phyloP scores from a whole-genome alignment of 2,113 vertebrate species.

The Stigmatopora argus region DNA sequence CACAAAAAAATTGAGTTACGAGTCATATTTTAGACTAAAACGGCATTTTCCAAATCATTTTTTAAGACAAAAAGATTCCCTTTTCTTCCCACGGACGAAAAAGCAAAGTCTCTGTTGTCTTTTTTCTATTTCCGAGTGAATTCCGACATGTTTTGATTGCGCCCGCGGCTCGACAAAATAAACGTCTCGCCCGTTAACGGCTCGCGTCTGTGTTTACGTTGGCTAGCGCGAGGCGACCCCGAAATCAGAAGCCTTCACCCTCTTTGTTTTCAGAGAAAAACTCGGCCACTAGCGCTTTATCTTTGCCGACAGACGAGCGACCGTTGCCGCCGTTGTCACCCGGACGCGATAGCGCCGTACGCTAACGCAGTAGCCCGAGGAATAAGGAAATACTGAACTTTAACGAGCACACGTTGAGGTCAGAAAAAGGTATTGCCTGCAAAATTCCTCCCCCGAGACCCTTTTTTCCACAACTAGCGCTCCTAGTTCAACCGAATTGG shows the following conservation, averaged over 20 bases:
- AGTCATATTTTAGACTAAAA: too few species aligned
- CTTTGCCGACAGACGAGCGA: constrained; percentile 35
- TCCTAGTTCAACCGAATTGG: too few species aligned
- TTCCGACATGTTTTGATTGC: neutral
- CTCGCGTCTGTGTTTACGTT: constrained; percentile 16
- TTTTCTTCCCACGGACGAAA: too few species aligned
- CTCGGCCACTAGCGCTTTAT: constrained; percentile 14
- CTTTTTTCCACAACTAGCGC: neutral
- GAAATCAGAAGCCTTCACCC: constrained; percentile 37
- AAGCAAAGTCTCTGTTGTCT: neutral
- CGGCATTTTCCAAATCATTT: too few species aligned
- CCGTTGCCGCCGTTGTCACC: constrained; percentile 21
- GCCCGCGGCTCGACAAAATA: neutral
- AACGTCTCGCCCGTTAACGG: neutral
- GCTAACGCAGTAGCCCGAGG: neutral
- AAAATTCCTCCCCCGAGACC: neutral
- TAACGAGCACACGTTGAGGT: neutral
- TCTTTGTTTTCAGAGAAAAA: constrained; percentile 39
- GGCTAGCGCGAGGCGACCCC: neutral
- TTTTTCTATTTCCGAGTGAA: neutral
- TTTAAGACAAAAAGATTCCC: too few species aligned
- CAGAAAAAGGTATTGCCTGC: neutral
- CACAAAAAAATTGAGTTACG: too few species aligned
- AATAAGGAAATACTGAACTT: neutral
- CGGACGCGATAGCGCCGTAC: constrained; percentile 41